Evolutionary conservation across 2,797 vertebrate species (phyloP).

Genomic region (Liparis tanakae): DNA sequence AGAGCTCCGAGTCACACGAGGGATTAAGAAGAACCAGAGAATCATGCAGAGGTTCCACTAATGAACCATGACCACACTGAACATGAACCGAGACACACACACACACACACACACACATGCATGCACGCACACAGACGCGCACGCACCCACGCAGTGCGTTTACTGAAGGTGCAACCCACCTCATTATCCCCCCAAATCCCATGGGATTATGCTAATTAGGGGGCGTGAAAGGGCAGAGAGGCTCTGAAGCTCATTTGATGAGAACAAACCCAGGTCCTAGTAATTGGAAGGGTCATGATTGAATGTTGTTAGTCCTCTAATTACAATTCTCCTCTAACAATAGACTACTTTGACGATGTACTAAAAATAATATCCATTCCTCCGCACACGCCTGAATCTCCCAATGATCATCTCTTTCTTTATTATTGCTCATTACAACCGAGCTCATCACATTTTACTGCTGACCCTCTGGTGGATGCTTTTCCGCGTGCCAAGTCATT

Average conservation of each 20-base stretch:
- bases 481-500: constrained; percentile 16
- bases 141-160: constrained; percentile 47
- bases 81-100: constrained; percentile 28
- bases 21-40: constrained; percentile 72
- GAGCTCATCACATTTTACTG: constrained; percentile 21
- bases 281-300: constrained; percentile 79
- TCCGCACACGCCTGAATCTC: constrained; percentile 30
- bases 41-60: constrained; percentile 67
- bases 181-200: constrained; percentile 75
- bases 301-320: constrained; percentile 69
- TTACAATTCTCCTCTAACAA: constrained; percentile 67
- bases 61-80: constrained; percentile 71
- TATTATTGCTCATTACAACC: constrained; percentile 28
- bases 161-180: constrained; percentile 66
- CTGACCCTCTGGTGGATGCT: constrained; percentile 34
- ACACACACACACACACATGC: background rate
- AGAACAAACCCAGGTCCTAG: constrained; percentile 68
- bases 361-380: constrained; percentile 58
- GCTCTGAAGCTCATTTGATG: constrained; percentile 76
- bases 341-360: constrained; percentile 60
- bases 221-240: constrained; percentile 74
- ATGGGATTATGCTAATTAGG: constrained; percentile 78
- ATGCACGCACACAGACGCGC: constrained; percentile 15
- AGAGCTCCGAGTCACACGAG: constrained; percentile 59
- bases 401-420: constrained; percentile 50